Conservation (phyloP, 2,797 vertebrate species). For the Xiphophorus birchmanni region DNA sequence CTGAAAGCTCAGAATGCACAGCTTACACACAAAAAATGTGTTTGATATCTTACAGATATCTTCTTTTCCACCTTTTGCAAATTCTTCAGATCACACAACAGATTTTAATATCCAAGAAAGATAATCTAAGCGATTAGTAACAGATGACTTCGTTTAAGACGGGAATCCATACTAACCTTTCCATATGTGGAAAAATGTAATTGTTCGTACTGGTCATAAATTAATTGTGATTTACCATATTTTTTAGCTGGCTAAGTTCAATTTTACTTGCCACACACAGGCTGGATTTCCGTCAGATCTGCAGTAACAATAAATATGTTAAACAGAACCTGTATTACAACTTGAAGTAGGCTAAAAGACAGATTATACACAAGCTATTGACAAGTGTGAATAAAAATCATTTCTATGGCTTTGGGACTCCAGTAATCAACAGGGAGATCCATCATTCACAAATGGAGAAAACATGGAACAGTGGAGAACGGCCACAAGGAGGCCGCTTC, state of each 20-base stretch:
- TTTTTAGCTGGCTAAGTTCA: too few relatives aligned
- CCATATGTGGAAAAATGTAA: too few relatives aligned
- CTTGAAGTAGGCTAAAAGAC: neutral
- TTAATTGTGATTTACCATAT: too few relatives aligned
- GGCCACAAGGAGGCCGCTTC: slow-evolving; percentile 21
- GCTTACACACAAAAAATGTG: neutral
- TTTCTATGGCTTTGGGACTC: neutral
- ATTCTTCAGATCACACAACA: neutral
- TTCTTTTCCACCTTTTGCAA: neutral
- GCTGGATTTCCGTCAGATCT: neutral
- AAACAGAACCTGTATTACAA: neutral
- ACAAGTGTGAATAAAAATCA: neutral
- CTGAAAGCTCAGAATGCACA: too few relatives aligned
- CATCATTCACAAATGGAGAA: neutral
- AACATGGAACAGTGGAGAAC: neutral
- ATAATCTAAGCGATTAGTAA: neutral
- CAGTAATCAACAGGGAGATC: neutral
- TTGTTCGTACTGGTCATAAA: too few relatives aligned
- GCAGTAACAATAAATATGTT: neutral
- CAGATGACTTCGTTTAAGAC: too few relatives aligned
- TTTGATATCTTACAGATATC: neutral
- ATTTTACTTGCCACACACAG: neutral
- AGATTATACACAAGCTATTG: neutral
- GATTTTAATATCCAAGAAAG: neutral
- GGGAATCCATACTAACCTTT: too few relatives aligned